Evolutionary conservation across 1,140 invertebrate genomes (phyloP).

Genomic region (Ladona fulva): DNA sequence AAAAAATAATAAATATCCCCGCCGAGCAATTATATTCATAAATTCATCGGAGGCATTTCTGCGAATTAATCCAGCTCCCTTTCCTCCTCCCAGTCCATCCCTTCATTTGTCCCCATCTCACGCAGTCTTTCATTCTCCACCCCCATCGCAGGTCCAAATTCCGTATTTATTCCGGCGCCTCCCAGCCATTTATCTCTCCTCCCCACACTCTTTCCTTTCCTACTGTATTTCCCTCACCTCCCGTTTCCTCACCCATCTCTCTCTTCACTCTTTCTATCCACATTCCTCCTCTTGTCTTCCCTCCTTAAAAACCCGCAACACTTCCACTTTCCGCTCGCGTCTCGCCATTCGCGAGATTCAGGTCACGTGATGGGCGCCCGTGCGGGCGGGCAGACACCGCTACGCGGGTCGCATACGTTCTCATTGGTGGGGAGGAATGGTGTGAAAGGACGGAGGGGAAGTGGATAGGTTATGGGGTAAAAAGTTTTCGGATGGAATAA

Average conservation of each 20-base stretch:
- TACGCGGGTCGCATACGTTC: not conserved
- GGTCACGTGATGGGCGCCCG: not conserved
- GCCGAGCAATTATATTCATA: not conserved
- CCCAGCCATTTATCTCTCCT: not conserved
- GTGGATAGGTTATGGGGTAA: not conserved
- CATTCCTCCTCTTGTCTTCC: not conserved
- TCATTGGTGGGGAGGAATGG: not conserved
- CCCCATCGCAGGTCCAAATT: not conserved
- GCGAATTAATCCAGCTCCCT: not conserved
- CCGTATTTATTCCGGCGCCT: not conserved
- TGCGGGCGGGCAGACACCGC: not conserved
- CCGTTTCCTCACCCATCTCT: not conserved
- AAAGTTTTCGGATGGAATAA: not conserved
- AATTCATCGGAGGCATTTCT: not conserved
- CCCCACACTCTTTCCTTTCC: not conserved
- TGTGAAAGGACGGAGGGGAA: not conserved
- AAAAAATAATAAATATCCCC: not conserved
- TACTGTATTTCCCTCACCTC: not conserved
- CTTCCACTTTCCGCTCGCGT: conserved; percentile 6
- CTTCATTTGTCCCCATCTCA: not conserved
- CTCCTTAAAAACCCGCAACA: not conserved
- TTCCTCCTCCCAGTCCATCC: not conserved
- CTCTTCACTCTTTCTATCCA: not conserved
- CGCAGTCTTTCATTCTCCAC: not conserved
- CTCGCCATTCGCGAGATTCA: not conserved